These are phyloP conservation scores for Hepsetus odoe DNA, from an alignment of 2,113 vertebrate genomes.

Conservation along the genomic window DNA sequence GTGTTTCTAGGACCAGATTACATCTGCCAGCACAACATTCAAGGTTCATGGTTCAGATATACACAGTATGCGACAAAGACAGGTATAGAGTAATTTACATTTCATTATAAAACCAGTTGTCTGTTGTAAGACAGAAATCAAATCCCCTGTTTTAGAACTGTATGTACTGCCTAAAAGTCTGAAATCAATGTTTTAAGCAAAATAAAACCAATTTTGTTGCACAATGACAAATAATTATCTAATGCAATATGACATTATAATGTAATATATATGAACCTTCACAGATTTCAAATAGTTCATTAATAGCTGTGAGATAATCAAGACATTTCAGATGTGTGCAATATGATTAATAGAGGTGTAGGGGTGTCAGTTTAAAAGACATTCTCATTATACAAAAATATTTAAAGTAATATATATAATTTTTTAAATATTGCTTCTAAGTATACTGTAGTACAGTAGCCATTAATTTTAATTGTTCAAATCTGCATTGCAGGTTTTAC, in stretches of 20 bases:
- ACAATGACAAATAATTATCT: neutral
- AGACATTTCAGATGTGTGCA: no score
- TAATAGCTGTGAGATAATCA: neutral
- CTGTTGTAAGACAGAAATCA: neutral
- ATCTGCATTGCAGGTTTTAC: no score
- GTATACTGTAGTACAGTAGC: no score
- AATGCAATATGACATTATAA: neutral
- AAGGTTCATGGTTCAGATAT: neutral
- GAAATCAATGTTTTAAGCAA: neutral
- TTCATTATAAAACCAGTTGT: neutral
- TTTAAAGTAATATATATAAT: no score
- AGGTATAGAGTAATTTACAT: neutral
- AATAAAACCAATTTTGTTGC: neutral
- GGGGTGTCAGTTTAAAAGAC: no score
- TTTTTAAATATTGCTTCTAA: no score
- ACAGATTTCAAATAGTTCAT: neutral
- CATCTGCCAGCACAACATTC: neutral
- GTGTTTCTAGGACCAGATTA: slow-evolving; percentile 26
- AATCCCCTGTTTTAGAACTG: neutral
- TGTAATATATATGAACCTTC: neutral
- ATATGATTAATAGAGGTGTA: no score
- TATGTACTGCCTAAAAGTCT: neutral
- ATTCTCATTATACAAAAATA: no score
- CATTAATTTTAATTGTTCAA: no score
- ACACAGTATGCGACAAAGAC: neutral